Conservation (phyloP, 2,888 invertebrate species). For the Lepidocyrtoides sp. region DNA sequence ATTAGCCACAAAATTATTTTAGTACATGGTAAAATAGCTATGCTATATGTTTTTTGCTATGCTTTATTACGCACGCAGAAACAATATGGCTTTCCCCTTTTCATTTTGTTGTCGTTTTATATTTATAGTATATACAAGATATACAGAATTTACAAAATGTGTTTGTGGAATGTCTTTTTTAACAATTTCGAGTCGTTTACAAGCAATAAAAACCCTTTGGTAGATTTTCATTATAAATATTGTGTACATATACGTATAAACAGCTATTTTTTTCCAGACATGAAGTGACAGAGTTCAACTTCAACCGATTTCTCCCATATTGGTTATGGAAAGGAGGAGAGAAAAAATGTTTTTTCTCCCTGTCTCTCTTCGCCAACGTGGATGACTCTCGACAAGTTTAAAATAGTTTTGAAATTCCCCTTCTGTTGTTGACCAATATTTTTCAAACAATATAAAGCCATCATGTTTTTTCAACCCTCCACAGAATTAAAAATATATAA, state of each 20-base stretch:
- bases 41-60: background rate
- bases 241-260: background rate
- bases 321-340: background rate
- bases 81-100: too few species aligned
- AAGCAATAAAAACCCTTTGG: constrained; percentile 35
- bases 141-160: background rate
- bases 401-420: constrained; percentile 36
- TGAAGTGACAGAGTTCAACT: background rate
- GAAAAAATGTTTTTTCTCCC: constrained; percentile 2
- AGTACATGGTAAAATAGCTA: constrained; percentile 46
- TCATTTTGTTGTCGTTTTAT: too few species aligned
- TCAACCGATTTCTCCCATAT: too few species aligned
- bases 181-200: background rate
- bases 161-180: background rate
- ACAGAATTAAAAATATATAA: constrained; percentile 34
- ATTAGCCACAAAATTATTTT: constrained; percentile 27
- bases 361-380: background rate
- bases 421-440: constrained; percentile 74
- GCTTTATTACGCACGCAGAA: too few species aligned
- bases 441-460: constrained; percentile 56
- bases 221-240: constrained; percentile 9
- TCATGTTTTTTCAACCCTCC: constrained; percentile 64
- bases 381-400: constrained; percentile 66
- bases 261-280: background rate
- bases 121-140: too few species aligned